Evolutionary conservation across 2,888 invertebrate species (phyloP).

Genomic region (Eremobia ochroleuca): DNA sequence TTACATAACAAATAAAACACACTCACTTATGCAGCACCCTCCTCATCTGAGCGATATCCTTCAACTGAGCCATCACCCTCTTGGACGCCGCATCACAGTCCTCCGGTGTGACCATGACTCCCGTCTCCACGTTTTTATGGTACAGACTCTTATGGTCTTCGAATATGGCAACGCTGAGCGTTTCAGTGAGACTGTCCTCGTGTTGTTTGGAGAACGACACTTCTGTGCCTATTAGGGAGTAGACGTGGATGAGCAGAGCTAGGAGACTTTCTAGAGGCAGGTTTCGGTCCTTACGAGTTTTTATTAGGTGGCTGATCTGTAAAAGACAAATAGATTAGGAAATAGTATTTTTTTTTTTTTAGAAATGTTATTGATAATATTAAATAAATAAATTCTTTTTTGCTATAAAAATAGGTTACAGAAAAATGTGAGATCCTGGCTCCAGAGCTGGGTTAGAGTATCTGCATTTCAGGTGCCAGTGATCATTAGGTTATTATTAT

Average conservation of each 20-base stretch:
- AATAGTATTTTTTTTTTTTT: background rate
- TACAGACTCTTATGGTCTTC: conserved; percentile 88
- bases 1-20: background rate
- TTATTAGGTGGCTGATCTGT: conserved; percentile 91
- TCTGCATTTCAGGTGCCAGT: no score
- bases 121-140: conserved; percentile 59
- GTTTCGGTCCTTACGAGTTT: conserved; percentile 88
- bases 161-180: conserved; percentile 90
- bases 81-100: conserved; percentile 78
- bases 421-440: no score
- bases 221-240: conserved; percentile 91
- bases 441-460: no score
- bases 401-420: no score
- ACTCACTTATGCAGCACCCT: conserved; percentile 82
- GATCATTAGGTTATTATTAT: no score
- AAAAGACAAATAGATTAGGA: background rate
- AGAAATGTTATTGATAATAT: fast-evolving
- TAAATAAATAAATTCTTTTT: background rate
- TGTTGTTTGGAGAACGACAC: conserved; percentile 89
- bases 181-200: conserved; percentile 86
- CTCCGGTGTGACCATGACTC: conserved; percentile 76
- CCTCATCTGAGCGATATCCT: conserved; percentile 84
- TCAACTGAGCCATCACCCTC: conserved; percentile 78
- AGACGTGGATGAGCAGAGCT: conserved; percentile 91
- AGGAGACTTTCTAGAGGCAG: conserved; percentile 91